Base-by-base conservation (phyloP, 2,888 invertebrate genomes). In the Nephrotoma flavescens region DNA sequence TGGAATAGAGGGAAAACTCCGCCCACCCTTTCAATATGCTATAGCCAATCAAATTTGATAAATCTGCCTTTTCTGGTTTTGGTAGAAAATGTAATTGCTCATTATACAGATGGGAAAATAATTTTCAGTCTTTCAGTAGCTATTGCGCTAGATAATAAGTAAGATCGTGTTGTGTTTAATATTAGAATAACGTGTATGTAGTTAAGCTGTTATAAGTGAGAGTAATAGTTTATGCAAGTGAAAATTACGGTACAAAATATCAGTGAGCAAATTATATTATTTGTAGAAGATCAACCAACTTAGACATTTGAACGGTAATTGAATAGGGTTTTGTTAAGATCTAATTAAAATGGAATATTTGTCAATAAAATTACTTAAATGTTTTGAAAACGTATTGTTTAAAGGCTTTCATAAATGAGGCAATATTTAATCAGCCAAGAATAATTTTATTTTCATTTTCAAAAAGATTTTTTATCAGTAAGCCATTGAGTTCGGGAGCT, bases 191-290 rank as follows among this genome's bases (percentile, higher is more conserved):
- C n/a, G 15, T 0, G 4, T n/a, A 15, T 6, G 6, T 11, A 9
- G 1, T 19, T 6, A 15, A 83, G 7, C 0, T 83, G 31, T 83
- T 5, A 41, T 4, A 84, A 42, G 42, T 19, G 31, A 86, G 86
- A 87, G 88, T 88, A 88, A 88, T 88, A 85, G 87, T 88, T 86
- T 88, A 88, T 88, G 87, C 88, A 12, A 87, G 87, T 85, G 88
- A 88, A 86, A 87, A 87, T 87, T 88, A 88, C 88, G 88, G 88
- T 86, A 88, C 88, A 2, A 86, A 87, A 87, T 83, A 88, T 2
- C 88, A 86, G 88, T 88, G 88, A 88, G 87, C 87, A 83, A 47
- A 52, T 85, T 87, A 85, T 19, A 3, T 31, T 31, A 31, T 31
- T 31, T 31, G 2, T 3, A 31, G 31, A 31, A 31, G 31, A 31